These are phyloP conservation scores for Orchestia grillus DNA, from an alignment of 1,140 invertebrate genomes.

Conservation along the genomic window DNA sequence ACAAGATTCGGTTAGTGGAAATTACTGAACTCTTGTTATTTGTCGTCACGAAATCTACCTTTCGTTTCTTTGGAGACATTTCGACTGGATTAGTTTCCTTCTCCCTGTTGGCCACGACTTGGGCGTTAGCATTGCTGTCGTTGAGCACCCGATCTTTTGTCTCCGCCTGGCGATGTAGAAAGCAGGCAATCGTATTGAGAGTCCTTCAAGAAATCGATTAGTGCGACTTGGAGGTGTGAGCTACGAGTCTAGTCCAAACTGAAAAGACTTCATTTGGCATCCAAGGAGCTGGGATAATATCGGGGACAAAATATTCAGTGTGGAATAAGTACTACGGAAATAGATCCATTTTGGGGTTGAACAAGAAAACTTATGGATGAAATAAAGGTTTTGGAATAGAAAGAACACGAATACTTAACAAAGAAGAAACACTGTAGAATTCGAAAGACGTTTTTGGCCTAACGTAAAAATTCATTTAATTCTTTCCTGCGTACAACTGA, in stretches of 20 bases:
- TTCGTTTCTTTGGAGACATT: slow-evolving; percentile 74
- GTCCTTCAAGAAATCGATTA: not conserved
- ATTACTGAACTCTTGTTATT: not conserved
- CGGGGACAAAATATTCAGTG: not conserved
- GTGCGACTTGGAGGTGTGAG: not conserved
- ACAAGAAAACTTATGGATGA: not conserved
- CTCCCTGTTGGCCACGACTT: slow-evolving; percentile 70
- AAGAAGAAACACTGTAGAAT: not conserved
- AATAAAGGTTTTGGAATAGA: not conserved
- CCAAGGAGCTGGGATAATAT: not conserved
- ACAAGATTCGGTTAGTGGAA: not conserved
- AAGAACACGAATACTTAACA: not conserved
- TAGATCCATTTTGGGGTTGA: not conserved
- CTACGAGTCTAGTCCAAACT: not conserved
- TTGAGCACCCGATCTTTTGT: slow-evolving; percentile 71
- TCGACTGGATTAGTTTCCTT: slow-evolving; percentile 69
- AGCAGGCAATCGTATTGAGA: slow-evolving; percentile 60
- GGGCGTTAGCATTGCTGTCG: slow-evolving; percentile 83
- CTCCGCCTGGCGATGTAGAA: slow-evolving; percentile 66
- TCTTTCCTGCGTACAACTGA: not conserved
- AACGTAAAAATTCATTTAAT: not conserved
- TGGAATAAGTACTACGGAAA: not conserved
- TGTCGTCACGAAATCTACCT: slow-evolving; percentile 58
- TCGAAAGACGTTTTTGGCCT: not conserved
- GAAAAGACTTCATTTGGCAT: not conserved